Base-by-base conservation (phyloP, 2,797 vertebrate species). In the Gila robusta region DNA sequence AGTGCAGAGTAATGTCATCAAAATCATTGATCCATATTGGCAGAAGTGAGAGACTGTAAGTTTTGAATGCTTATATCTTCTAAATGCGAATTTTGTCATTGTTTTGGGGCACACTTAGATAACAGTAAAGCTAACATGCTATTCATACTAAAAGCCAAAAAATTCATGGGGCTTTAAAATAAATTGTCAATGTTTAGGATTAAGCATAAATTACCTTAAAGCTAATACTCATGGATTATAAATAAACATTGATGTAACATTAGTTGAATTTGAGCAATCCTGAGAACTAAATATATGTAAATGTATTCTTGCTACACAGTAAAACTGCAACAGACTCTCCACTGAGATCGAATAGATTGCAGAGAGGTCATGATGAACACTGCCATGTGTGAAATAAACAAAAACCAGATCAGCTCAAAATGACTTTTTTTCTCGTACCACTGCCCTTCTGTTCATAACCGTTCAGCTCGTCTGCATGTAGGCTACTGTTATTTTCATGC, bases 401-500 rank as follows among this genome's bases (percentile, higher is more conserved):
- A 82, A 82, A 59, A 81, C 71, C 71, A 32, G 69, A 72, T 77
- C 71, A 85, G 44, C 54, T 59, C 0, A 3, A 81, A 86, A 47
- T 4, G 6, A 41, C 28, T 74, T 64, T 59, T 79, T 72, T 67
- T 41, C 35, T 67, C 76, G 2, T 44, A 19, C 37, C 64, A 44
- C 64, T 67, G 85, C 39, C 19, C 23, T 73, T 84, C 56, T 82
- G 70, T 70, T 66, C 52, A 54, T 71, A 77, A 78, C 89, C 85
- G 54, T 87, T 39, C 84, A 47, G 49, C 67, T 69, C 16, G 67
- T 89, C 89, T 88, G 86, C 90, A 86, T 74, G 90, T 82, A 35
- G 35, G 35, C 35, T 35, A 87, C 89, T 80, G 86, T 89, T 92
- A 91, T 93, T 91, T 89, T 87, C 79, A 89, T 86, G 89, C 87